Percentiles rank a stretch among this genome's conserved stretches.
phyloP scores from a whole-genome alignment of 2,113 vertebrate genomes.

The Odobenus rosmarus region DNA sequence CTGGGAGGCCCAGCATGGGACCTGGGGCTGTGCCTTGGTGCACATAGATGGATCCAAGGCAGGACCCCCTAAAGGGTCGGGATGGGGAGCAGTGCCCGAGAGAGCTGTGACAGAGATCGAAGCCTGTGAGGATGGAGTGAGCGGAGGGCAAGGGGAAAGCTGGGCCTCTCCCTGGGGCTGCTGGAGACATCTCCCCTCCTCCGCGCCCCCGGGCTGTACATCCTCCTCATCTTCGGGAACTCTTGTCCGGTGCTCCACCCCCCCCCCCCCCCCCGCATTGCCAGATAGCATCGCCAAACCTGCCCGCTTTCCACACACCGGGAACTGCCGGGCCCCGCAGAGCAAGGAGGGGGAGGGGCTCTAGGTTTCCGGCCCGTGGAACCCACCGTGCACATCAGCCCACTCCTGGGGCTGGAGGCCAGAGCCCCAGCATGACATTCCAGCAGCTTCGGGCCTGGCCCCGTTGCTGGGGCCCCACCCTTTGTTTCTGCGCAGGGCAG shows the following conservation, averaged over 20 bases:
- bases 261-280: too few species aligned
- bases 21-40: not conserved
- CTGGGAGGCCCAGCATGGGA: not conserved
- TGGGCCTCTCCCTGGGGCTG: accelerated
- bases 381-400: not conserved
- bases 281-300: not conserved
- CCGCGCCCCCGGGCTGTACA: accelerated
- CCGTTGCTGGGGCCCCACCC: accelerated
- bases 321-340: not conserved
- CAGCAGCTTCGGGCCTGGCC: slow-evolving; percentile 8
- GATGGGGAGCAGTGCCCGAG: not conserved
- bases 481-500: not conserved
- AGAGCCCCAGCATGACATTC: not conserved
- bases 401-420: not conserved
- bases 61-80: not conserved
- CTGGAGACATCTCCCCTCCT: not conserved
- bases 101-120: not conserved
- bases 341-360: not conserved
- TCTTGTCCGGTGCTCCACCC: accelerated
- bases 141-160: accelerated
- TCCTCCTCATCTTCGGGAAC: not conserved
- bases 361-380: accelerated
- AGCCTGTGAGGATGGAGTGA: not conserved
- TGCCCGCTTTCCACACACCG: accelerated
- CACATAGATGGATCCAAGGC: not conserved